These are phyloP conservation scores for Scaptodrosophila lebanonensis DNA, from an alignment of 1,140 invertebrate genomes.

Conservation along the genomic window DNA sequence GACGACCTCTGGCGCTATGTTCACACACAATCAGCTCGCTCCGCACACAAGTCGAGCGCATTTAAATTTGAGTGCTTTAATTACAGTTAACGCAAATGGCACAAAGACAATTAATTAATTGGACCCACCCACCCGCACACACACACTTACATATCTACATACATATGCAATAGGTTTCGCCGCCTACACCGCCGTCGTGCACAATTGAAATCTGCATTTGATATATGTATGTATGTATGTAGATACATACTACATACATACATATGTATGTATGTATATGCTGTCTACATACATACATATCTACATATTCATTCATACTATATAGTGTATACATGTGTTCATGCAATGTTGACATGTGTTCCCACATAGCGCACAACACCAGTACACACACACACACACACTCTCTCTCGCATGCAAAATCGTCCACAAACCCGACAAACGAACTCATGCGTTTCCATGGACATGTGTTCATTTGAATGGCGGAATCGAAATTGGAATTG, in stretches of 20 bases:
- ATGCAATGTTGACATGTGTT: conserved; percentile 74
- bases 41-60: conserved; percentile 30
- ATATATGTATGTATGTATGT: not conserved
- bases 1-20: conserved; percentile 55
- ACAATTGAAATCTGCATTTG: conserved; percentile 31
- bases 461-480: conserved; percentile 49
- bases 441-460: no score
- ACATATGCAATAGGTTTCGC: no score
- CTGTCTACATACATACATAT: conserved; percentile 5
- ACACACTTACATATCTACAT: no score
- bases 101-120: conserved; percentile 72
- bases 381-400: conserved; percentile 7
- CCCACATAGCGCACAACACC: conserved; percentile 51
- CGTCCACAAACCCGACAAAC: conserved; percentile 16
- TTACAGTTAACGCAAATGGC: conserved; percentile 65
- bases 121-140: conserved; percentile 44
- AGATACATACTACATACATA: conserved; percentile 5
- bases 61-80: conserved; percentile 66
- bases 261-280: conserved; percentile 20
- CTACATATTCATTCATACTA: conserved; percentile 36
- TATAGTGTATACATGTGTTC: conserved; percentile 66
- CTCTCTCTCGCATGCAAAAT: conserved; percentile 17
- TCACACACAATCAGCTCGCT: conserved; percentile 46
- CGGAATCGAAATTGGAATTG: conserved; percentile 26
- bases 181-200: conserved; percentile 37